phyloP scores from a whole-genome alignment of 1,140 invertebrate species.

The Diploscapter pachys region DNA sequence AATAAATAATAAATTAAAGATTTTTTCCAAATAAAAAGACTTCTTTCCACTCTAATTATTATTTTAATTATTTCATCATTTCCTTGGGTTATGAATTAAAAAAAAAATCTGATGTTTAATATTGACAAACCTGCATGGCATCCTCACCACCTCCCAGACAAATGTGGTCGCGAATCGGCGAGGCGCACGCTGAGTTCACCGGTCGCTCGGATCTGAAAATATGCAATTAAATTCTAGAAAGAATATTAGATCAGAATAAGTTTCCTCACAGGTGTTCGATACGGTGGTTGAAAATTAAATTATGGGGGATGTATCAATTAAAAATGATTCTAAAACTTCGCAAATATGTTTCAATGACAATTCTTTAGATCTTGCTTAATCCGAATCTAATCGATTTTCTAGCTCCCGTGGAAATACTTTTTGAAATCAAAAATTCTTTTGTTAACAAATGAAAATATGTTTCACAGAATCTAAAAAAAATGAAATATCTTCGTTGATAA shows the following conservation, averaged over 20 bases:
- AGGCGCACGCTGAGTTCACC: constrained; percentile 58
- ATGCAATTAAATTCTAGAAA: constrained; percentile 5
- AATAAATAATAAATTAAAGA: neutral
- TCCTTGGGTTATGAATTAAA: neutral
- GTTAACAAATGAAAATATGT: too few relatives aligned
- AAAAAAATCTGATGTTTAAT: neutral
- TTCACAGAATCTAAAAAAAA: too few relatives aligned
- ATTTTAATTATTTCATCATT: neutral
- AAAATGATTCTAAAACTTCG: too few relatives aligned
- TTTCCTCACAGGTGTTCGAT: neutral
- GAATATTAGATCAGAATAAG: neutral
- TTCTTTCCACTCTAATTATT: too few relatives aligned
- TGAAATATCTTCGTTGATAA: too few relatives aligned
- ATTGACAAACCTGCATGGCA: constrained; percentile 60
- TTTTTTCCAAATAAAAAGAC: too few relatives aligned
- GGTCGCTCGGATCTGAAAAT: constrained; percentile 51
- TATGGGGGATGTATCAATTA: neutral
- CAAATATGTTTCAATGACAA: too few relatives aligned
- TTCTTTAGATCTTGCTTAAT: too few relatives aligned
- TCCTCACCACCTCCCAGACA: constrained; percentile 57
- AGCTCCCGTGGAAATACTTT: too few relatives aligned
- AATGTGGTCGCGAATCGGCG: constrained; percentile 57
- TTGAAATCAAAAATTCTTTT: too few relatives aligned
- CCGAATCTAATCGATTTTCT: too few relatives aligned
- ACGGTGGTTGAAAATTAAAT: constrained; percentile 9